Percentiles rank a stretch among this genome's conserved stretches.
Conservation (phyloP, 2,888 invertebrate genomes). For the Torymus aiolomorphi region DNA sequence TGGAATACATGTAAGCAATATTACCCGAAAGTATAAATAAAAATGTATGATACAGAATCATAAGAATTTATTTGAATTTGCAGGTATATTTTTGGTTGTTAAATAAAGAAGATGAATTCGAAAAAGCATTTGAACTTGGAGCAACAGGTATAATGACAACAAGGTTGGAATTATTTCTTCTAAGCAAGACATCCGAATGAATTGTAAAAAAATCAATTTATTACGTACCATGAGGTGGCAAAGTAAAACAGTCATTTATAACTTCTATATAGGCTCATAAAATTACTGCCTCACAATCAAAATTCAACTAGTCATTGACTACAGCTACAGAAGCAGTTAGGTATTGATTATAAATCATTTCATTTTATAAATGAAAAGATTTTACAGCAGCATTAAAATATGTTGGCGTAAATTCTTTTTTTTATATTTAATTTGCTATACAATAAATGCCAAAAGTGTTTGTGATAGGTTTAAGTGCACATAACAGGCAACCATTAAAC, state of each 20-base stretch:
- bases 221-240: slow-evolving; percentile 14
- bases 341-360: slow-evolving; percentile 3
- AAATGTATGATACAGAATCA: slow-evolving; percentile 3
- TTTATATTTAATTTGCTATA: slow-evolving; percentile 27
- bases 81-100: slow-evolving; percentile 83
- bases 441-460: slow-evolving; percentile 49
- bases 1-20: slow-evolving; percentile 79
- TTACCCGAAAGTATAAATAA: background rate
- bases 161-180: slow-evolving; percentile 77
- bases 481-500: slow-evolving; percentile 10
- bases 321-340: slow-evolving; percentile 10
- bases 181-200: slow-evolving; percentile 66
- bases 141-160: slow-evolving; percentile 83
- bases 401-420: background rate
- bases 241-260: slow-evolving; percentile 27
- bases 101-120: slow-evolving; percentile 80
- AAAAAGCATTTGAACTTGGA: slow-evolving; percentile 78
- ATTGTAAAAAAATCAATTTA: slow-evolving; percentile 13
- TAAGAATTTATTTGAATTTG: slow-evolving; percentile 47
- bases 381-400: background rate
- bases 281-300: slow-evolving; percentile 18
- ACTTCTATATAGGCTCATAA: slow-evolving; percentile 26
- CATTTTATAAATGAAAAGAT: slow-evolving; percentile 27
- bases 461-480: slow-evolving; percentile 49
- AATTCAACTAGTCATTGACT: slow-evolving; percentile 40